A percentile compares a stretch with the other conserved stretches of the same genome.
Evolutionary conservation across 2,888 invertebrate genomes (phyloP).

Genomic region (Odontocolon sp.): DNA sequence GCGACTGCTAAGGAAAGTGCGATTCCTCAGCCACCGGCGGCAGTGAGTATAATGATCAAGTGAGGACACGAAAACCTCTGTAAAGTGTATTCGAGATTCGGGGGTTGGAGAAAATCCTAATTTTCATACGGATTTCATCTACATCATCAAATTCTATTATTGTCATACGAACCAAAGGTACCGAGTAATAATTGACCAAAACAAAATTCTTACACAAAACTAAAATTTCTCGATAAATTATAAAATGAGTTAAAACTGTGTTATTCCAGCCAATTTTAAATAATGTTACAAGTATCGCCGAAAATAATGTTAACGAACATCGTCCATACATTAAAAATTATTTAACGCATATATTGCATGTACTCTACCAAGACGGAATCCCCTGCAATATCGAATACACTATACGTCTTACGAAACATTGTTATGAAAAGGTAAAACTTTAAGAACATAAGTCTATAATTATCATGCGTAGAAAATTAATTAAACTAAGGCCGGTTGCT

Average conservation of each 20-base stretch:
- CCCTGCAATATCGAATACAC: slow-evolving; percentile 58
- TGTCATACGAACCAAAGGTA: not conserved
- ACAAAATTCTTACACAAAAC: slow-evolving; percentile 8
- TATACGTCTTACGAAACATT: slow-evolving; percentile 42
- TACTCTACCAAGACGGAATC: not conserved
- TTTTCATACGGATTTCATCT: not conserved
- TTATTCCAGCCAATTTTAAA: not conserved
- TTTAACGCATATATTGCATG: not conserved
- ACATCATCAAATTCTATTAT: not conserved
- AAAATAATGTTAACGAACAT: slow-evolving; percentile 36
- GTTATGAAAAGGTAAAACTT: slow-evolving; percentile 32
- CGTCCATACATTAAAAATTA: slow-evolving; percentile 2
- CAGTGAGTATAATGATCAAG: slow-evolving; percentile 80
- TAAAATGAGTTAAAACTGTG: not conserved
- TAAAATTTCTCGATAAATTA: not conserved
- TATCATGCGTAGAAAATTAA: slow-evolving; percentile 29
- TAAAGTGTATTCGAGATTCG: slow-evolving; percentile 78
- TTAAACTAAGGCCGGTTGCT: slow-evolving; percentile 37
- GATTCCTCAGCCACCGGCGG: slow-evolving; percentile 74
- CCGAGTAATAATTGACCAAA: not conserved
- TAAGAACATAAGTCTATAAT: slow-evolving; percentile 22
- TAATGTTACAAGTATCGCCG: slow-evolving; percentile 11
- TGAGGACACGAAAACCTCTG: slow-evolving; percentile 78
- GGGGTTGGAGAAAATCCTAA: slow-evolving; percentile 67
- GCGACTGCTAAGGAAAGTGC: slow-evolving; percentile 74